Evolutionary conservation across 2,797 vertebrate species (phyloP).

Genomic region (Xenops minutus): DNA sequence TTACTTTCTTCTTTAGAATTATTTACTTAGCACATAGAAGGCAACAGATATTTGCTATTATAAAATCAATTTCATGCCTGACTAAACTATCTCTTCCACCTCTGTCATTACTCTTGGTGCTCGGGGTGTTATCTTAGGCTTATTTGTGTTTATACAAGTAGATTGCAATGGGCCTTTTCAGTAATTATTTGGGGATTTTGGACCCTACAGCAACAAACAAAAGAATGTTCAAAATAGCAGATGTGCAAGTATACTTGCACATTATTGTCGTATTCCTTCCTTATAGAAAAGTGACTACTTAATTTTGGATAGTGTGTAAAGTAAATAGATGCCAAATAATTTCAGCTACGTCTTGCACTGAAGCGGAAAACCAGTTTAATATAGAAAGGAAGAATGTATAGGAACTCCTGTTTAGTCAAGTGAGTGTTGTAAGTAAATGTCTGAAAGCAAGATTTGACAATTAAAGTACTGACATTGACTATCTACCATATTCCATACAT

Average conservation of each 20-base stretch:
- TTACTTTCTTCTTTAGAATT: slow-evolving; percentile 89
- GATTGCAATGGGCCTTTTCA: slow-evolving; percentile 68
- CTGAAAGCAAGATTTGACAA: not conserved
- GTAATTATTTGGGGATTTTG: slow-evolving; percentile 75
- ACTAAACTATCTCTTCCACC: slow-evolving; percentile 85
- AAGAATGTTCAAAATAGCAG: slow-evolving; percentile 32
- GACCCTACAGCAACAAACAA: slow-evolving; percentile 51
- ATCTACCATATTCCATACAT: not conserved
- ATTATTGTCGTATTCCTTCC: not conserved
- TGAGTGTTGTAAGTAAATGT: not conserved
- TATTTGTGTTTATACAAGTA: slow-evolving; percentile 77
- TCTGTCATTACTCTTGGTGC: slow-evolving; percentile 79
- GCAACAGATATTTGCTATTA: slow-evolving; percentile 98
- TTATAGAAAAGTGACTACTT: not conserved
- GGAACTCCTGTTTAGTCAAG: not conserved
- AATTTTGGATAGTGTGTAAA: not conserved
- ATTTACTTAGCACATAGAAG: slow-evolving; percentile 93
- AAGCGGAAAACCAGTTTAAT: not conserved
- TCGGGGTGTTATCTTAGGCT: slow-evolving; percentile 73
- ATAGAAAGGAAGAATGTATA: not conserved
- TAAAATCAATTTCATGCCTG: slow-evolving; percentile 99
- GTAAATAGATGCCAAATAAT: not conserved
- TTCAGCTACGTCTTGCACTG: not conserved
- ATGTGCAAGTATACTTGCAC: slow-evolving; percentile 27
- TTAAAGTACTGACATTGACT: not conserved